These are phyloP conservation scores for Chrysogorgia sp. DNA, from an alignment of 92 coral and sea anemone species.

Conservation along the genomic window DNA sequence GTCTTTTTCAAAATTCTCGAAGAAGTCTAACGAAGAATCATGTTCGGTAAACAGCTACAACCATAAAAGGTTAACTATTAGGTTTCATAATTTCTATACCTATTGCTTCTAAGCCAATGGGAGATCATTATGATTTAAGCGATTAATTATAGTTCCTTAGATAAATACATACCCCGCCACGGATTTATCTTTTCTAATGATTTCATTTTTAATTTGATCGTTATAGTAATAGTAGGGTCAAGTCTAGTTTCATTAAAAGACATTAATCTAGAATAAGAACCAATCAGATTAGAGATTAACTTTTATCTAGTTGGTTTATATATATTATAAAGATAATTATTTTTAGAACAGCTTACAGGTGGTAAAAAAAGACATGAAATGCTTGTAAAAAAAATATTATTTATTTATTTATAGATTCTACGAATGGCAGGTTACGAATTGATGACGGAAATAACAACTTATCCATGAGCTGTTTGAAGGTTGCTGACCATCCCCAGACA, in stretches of 20 bases:
- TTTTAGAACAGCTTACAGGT: no score
- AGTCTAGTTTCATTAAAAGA: conserved; percentile 60
- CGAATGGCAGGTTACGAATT: neutral
- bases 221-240: conserved; percentile 52
- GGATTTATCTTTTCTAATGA: conserved; percentile 56
- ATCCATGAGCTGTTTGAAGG: conserved; percentile 33
- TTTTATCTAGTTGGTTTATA: neutral
- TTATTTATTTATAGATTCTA: neutral
- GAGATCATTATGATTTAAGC: conserved; percentile 35
- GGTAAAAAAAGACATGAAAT: no score
- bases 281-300: no score
- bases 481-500: conserved; percentile 26
- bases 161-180: conserved; percentile 59
- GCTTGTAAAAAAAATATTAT: no score
- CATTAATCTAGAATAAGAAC: no score
- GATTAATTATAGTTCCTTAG: conserved; percentile 47
- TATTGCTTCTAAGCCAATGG: conserved; percentile 42
- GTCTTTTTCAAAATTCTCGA: conserved; percentile 45
- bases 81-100: conserved; percentile 59
- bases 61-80: conserved; percentile 43
- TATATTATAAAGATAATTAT: no score
- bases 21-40: conserved; percentile 39
- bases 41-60: conserved; percentile 53
- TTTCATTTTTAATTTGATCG: conserved; percentile 48
- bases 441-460: conserved; percentile 31